Evolutionary conservation across 2,797 vertebrate species (phyloP).

Genomic region (Semaprochilodus insignis): DNA sequence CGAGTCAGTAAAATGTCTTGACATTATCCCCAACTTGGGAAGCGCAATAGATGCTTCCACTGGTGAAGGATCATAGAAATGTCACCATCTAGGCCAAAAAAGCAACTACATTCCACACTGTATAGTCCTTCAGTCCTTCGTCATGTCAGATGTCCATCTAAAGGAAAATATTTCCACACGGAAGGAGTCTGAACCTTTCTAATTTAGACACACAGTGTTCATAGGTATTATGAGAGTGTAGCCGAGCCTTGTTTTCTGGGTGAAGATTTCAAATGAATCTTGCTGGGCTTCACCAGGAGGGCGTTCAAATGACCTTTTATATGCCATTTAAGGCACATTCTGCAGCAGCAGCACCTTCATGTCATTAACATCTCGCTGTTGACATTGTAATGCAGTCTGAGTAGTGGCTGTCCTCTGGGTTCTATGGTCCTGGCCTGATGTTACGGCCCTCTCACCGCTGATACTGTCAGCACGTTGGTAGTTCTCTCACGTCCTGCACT

Average conservation of each 20-base stretch:
- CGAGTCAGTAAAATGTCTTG: background rate
- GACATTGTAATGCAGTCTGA: constrained; percentile 27
- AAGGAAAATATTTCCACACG: background rate
- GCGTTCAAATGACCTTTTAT: constrained; percentile 15
- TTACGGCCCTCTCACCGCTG: constrained; percentile 29
- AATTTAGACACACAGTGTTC: background rate
- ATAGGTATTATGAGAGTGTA: background rate
- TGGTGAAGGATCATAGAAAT: background rate
- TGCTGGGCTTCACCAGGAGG: background rate
- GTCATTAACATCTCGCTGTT: constrained; percentile 35
- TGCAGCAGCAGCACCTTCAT: constrained; percentile 26
- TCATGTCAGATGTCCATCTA: background rate
- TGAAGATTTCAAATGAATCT: constrained; percentile 3
- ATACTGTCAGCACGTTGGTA: constrained; percentile 50
- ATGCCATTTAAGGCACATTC: constrained; percentile 22
- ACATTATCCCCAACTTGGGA: background rate
- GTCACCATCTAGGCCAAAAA: background rate
- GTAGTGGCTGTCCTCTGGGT: constrained; percentile 27
- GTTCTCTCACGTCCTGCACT: constrained; percentile 57
- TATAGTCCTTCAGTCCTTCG: background rate
- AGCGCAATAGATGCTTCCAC: background rate
- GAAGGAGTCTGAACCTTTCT: background rate
- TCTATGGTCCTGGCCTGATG: constrained; percentile 25
- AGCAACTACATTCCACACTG: background rate
- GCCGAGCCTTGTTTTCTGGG: background rate